Evolutionary conservation across 2,113 vertebrate species (phyloP), one percentile per base, ranked within the genome.

Genomic region (Smithornis capensis): DNA sequence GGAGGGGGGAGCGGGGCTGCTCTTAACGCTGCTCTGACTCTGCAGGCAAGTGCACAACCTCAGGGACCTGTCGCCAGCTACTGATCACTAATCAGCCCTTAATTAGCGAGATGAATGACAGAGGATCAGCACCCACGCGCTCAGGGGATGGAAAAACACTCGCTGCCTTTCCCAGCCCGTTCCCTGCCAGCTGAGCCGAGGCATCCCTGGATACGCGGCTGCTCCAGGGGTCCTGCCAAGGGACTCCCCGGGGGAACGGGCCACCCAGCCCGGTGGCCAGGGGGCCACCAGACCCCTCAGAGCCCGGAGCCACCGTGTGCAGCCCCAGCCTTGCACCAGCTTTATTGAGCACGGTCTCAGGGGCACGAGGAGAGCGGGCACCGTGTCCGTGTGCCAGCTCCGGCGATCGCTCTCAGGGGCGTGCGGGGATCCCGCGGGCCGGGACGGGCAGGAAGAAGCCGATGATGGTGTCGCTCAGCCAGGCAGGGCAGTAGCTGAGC

Each of bases 401-500:
- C 0, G 3, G 19, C 2, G 24, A 12, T 14, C 14, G 0, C 4
- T 9, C 3, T 84, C 69, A 64, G 65, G 50, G 21, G 7, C 1
- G 2, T 0, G 8, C 0, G 2, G 56, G 60, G 0, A 2, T 3
- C 23, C 28, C 11, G 7, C 11, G 0, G 4, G 65, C 65, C 1
- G 67, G 80, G 47, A 6, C 0, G 5, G 80, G 80, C 60, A 57
- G 24, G 15, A 93, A 7, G 33, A 79, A 2, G 38, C n/a, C 1
- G 0, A 67, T 0, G 67, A 63, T 0, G 37, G 57, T 3, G 3
- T 86, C 98, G 1, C 73, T 1, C 29, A 99, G 75, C 75, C 80
- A 97, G 50, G 98, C 84, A 0, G 98, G 99, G 97, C 98, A 95
- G 62, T 97, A 98, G 84, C 97, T 98, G 44, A 98, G 82, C 3